Evolutionary conservation across 2,888 invertebrate species (phyloP).

Genomic region (Epinotia nisella): DNA sequence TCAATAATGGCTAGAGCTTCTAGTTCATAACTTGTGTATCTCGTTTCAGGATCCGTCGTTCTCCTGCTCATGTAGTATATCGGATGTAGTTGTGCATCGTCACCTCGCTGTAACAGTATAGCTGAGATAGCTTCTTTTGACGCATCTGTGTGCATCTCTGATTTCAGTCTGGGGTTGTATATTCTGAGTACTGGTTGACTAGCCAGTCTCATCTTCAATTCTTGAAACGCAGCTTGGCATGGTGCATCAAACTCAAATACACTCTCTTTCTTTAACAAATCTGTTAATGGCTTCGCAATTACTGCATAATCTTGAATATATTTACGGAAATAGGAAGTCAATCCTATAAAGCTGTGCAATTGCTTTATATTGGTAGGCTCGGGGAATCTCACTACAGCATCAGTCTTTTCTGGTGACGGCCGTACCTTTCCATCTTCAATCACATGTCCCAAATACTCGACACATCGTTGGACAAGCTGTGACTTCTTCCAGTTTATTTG

Average conservation of each 20-base stretch:
- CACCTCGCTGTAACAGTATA: conserved; percentile 33
- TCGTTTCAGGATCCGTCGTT: conserved; percentile 2
- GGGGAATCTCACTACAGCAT: conserved; percentile 43
- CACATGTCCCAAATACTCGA: neutral
- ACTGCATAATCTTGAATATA: conserved; percentile 46
- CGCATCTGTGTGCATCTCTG: conserved; percentile 49
- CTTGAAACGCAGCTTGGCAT: conserved; percentile 1
- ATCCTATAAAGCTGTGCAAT: conserved; percentile 47
- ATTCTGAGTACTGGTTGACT: conserved; percentile 48
- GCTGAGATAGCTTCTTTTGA: conserved; percentile 40
- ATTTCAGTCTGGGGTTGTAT: conserved; percentile 39
- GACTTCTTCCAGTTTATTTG: conserved; percentile 11
- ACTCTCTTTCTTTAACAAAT: conserved; percentile 19
- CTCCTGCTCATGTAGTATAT: conserved; percentile 32
- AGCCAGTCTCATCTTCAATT: neutral
- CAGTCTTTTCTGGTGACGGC: conserved; percentile 3
- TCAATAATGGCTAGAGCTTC: conserved; percentile 32
- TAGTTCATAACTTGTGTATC: neutral
- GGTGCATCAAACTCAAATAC: neutral
- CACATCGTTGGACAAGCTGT: neutral
- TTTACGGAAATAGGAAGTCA: conserved; percentile 48
- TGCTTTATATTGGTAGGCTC: conserved; percentile 47
- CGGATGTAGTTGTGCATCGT: conserved; percentile 35
- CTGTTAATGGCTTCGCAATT: conserved; percentile 46
- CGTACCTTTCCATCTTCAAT: conserved; percentile 13